These are phyloP conservation scores for Hassar affinis DNA, from an alignment of 2,113 vertebrate genomes.

Conservation along the genomic window DNA sequence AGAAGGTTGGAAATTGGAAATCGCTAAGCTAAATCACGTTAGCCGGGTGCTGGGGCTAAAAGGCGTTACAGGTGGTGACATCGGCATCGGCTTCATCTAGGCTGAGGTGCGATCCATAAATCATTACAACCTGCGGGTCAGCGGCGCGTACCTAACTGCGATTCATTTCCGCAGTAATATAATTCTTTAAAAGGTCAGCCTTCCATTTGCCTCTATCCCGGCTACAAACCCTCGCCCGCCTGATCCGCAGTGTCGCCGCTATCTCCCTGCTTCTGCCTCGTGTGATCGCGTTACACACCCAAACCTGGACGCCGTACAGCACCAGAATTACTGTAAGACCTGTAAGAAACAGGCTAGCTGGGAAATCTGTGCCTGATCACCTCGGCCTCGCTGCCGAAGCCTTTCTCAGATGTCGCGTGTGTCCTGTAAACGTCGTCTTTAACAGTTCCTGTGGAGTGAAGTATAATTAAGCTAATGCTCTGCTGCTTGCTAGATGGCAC, in stretches of 20 bases:
- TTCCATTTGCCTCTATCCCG: constrained; percentile 54
- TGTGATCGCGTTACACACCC: constrained; percentile 72
- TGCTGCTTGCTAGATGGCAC: constrained; percentile 15
- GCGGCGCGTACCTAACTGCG: constrained; percentile 60
- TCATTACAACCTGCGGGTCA: constrained; percentile 66
- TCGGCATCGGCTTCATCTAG: constrained; percentile 39
- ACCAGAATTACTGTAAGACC: background rate
- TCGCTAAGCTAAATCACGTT: constrained; percentile 10
- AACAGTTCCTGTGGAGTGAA: constrained; percentile 5
- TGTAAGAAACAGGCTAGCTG: background rate
- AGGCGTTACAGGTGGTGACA: constrained; percentile 33
- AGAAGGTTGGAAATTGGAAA: constrained; percentile 23
- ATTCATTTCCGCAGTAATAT: constrained; percentile 52
- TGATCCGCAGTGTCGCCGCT: constrained; percentile 12
- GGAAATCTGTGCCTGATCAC: constrained; percentile 1
- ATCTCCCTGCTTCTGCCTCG: constrained; percentile 63
- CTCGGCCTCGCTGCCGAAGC: background rate
- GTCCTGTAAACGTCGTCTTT: constrained; percentile 11
- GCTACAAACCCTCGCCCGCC: constrained; percentile 57
- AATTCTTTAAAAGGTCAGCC: constrained; percentile 76
- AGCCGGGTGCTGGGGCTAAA: background rate
- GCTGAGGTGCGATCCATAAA: constrained; percentile 67
- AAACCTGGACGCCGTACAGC: constrained; percentile 38
- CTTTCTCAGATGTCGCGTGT: constrained; percentile 22
- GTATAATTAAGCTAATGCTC: constrained; percentile 19